A percentile compares a stretch with the other conserved stretches of the same genome.
These are phyloP conservation scores for Rallus limicola DNA, from an alignment of 2,113 vertebrate genomes.

Conservation along the genomic window DNA sequence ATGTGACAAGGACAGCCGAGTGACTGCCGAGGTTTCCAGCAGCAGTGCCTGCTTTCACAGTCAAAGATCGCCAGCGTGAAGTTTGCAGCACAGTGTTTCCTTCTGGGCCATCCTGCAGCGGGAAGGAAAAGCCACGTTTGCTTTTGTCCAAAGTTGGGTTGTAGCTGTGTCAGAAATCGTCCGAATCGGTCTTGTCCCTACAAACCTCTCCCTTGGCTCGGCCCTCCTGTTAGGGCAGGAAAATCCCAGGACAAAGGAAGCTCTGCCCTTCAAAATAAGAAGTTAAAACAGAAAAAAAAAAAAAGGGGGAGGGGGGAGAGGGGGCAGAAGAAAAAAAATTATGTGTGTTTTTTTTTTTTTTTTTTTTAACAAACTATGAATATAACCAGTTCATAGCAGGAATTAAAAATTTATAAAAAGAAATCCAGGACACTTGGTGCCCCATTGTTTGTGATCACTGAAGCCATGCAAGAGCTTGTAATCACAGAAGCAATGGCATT, in stretches of 20 bases:
- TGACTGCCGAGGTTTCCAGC: not conserved
- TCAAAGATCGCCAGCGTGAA: not conserved
- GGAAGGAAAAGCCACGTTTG: not conserved
- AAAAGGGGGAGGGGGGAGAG: too few species aligned
- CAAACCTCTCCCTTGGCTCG: not conserved
- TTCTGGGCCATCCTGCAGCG: not conserved
- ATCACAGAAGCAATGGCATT: not conserved
- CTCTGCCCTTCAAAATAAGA: not conserved
- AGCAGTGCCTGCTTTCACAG: not conserved
- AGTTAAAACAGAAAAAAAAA: not conserved
- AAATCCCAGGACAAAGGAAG: not conserved
- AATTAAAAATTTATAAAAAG: not conserved
- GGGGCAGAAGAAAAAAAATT: not conserved
- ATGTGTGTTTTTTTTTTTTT: too few species aligned
- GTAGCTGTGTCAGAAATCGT: not conserved
- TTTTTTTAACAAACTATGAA: not conserved
- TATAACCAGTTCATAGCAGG: not conserved
- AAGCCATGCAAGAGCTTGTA: not conserved
- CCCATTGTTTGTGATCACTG: not conserved
- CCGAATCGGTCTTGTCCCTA: not conserved
- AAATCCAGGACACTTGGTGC: not conserved
- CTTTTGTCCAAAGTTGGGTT: not conserved
- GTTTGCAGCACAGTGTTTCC: not conserved
- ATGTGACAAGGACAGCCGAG: rapidly evolving
- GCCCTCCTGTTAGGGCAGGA: not conserved